Conservation (phyloP, 1,140 invertebrate genomes). For the Heliconius melpomene region DNA sequence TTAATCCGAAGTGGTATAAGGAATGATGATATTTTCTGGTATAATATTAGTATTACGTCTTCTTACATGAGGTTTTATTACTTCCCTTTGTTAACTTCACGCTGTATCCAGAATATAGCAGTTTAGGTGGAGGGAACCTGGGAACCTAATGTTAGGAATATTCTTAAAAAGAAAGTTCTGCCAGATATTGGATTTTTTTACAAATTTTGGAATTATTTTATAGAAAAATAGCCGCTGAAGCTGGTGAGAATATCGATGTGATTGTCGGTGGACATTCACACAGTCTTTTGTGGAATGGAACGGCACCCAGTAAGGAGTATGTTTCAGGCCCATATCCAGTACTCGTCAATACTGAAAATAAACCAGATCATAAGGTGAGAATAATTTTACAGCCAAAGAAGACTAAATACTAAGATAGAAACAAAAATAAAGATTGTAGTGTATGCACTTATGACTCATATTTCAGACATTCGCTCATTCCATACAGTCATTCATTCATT, state of each 20-base stretch:
- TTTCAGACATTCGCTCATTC: too few species aligned
- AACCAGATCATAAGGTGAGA: slow-evolving; percentile 78
- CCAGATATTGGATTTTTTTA: too few species aligned
- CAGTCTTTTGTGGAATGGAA: slow-evolving; percentile 87
- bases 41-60: slow-evolving; percentile 2
- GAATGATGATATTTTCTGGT: slow-evolving; percentile 10
- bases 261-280: slow-evolving; percentile 94
- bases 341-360: slow-evolving; percentile 79
- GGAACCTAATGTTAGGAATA: too few species aligned
- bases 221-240: slow-evolving; percentile 84
- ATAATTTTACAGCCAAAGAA: not conserved
- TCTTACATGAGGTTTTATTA: not conserved
- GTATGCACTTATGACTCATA: too few species aligned
- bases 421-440: too few species aligned
- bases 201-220: not conserved
- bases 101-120: too few species aligned
- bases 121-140: too few species aligned
- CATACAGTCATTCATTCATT: too few species aligned
- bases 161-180: too few species aligned
- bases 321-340: slow-evolving; percentile 84
- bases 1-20: slow-evolving; percentile 20
- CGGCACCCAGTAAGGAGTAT: slow-evolving; percentile 80
- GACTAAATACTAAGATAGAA: too few species aligned
- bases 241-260: slow-evolving; percentile 85
- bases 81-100: too few species aligned